Conservation (phyloP, 1,140 invertebrate genomes). For the Drosophila pectinifera region DNA sequence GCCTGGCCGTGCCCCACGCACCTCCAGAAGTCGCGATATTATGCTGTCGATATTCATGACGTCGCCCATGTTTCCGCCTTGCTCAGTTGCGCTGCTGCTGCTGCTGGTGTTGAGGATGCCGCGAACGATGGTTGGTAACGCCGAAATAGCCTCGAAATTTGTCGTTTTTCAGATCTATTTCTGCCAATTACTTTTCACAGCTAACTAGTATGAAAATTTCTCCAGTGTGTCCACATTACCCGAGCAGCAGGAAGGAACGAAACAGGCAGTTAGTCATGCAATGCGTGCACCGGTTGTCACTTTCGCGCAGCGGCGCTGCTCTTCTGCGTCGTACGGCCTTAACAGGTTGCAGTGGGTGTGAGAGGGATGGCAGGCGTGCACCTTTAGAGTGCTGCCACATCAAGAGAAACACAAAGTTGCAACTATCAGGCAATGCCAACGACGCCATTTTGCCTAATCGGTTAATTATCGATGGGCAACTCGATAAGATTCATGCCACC, state of each 20-base stretch:
- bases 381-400: background rate
- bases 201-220: conserved; percentile 70
- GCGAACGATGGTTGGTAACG: conserved; percentile 61
- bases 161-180: conserved; percentile 64
- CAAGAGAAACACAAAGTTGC: background rate
- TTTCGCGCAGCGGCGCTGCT: conserved; percentile 1
- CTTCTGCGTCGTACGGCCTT: conserved; percentile 14
- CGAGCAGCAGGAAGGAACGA: conserved; percentile 55
- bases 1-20: conserved; percentile 86
- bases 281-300: conserved; percentile 9
- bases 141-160: conserved; percentile 42
- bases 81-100: conserved; percentile 51
- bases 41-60: conserved; percentile 84
- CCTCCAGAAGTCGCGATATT: conserved; percentile 81
- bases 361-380: background rate
- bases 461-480: background rate
- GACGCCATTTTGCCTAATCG: conserved; percentile 30
- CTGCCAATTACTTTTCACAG: conserved; percentile 73
- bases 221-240: conserved; percentile 60
- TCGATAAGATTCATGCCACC: background rate
- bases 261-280: conserved; percentile 57
- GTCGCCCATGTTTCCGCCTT: conserved; percentile 77
- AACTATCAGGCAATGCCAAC: conserved; percentile 1
- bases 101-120: conserved; percentile 49
- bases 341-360: conserved; percentile 9